Evolutionary conservation across 1,140 invertebrate species (phyloP).

Genomic region (Venturia canescens): DNA sequence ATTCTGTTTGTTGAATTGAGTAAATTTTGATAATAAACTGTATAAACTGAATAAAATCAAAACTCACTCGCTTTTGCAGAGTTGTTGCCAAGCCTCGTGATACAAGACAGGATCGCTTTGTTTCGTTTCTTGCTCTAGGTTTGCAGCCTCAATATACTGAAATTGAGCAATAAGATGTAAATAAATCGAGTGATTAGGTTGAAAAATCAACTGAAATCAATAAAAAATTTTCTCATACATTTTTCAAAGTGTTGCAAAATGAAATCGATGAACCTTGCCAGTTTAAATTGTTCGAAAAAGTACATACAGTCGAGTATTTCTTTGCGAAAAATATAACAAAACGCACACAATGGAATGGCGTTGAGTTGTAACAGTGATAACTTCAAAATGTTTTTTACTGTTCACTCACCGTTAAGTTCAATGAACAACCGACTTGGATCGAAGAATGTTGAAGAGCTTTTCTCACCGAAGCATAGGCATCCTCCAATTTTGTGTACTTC

Average conservation of each 20-base stretch:
- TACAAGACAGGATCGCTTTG: conserved; percentile 88
- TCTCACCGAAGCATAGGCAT: conserved; percentile 97
- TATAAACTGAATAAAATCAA: conserved; percentile 24
- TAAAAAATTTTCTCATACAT: too few species aligned
- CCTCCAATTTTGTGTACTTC: conserved; percentile 97
- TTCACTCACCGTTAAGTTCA: conserved; percentile 84
- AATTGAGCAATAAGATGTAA: conserved; percentile 62
- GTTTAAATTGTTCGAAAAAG: too few species aligned
- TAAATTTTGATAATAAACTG: too few species aligned
- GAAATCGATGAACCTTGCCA: too few species aligned
- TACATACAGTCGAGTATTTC: too few species aligned
- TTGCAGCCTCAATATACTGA: conserved; percentile 93
- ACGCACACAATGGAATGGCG: not conserved
- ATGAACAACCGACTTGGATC: conserved; percentile 88
- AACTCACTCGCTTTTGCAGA: conserved; percentile 92
- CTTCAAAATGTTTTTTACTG: not conserved
- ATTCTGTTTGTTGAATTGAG: too few species aligned
- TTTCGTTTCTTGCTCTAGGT: conserved; percentile 88
- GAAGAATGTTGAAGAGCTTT: conserved; percentile 97
- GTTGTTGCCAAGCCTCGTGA: conserved; percentile 94
- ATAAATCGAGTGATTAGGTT: too few species aligned
- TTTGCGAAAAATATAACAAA: conserved; percentile 17
- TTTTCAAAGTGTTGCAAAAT: too few species aligned
- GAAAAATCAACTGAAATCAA: too few species aligned
- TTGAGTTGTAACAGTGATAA: not conserved